Conservation (phyloP, 2,113 vertebrate genomes). For the Heloderma charlesbogerti region DNA sequence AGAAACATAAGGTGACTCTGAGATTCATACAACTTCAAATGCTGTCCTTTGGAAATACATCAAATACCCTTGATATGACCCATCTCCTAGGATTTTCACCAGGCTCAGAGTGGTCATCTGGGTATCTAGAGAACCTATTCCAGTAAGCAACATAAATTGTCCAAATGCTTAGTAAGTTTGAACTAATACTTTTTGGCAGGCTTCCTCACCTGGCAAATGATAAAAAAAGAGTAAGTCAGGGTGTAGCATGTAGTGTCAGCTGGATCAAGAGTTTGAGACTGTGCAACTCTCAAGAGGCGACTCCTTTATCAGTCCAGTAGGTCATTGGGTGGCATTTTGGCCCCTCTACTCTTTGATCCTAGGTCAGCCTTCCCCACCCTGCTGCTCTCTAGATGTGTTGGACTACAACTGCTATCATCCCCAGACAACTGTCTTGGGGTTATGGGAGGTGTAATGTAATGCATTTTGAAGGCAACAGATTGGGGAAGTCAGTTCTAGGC, state of each 20-base stretch:
- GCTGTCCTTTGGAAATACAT: neutral
- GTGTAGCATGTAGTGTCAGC: neutral
- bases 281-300: neutral
- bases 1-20: neutral
- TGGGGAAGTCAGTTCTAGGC: too few species aligned
- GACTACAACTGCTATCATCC: too few species aligned
- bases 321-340: neutral
- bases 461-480: too few species aligned
- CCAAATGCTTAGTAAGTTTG: neutral
- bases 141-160: neutral
- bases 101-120: neutral
- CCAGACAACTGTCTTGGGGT: too few species aligned
- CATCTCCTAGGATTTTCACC: neutral
- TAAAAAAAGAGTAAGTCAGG: neutral
- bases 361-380: too few species aligned
- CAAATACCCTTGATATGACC: neutral
- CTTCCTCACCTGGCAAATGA: neutral
- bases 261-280: neutral
- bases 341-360: neutral
- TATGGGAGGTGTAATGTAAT: too few species aligned
- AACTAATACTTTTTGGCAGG: neutral
- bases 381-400: too few species aligned
- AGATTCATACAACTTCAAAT: neutral
- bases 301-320: neutral
- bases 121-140: neutral